phyloP scores from a whole-genome alignment of 2,797 vertebrate genomes.

The Tragelaphus oryx region DNA sequence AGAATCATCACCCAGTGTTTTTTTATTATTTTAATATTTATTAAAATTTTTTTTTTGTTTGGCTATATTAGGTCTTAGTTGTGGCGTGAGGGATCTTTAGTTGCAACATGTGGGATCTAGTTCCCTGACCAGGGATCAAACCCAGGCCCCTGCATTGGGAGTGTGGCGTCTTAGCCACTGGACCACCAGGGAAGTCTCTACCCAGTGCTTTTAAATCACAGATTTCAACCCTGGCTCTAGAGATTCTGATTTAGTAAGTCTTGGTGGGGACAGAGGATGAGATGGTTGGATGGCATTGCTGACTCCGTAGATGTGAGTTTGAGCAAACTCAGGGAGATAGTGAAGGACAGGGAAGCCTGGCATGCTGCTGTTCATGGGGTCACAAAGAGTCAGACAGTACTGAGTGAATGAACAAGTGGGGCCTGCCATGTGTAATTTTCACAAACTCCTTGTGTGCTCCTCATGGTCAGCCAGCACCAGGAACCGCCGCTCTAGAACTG shows the following conservation, averaged over 20 bases:
- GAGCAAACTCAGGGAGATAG: not conserved
- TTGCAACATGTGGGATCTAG: not conserved
- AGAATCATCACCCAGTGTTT: not conserved
- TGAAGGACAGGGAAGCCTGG: not conserved
- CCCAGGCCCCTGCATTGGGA: not conserved
- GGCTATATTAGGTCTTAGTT: not conserved
- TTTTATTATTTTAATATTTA: not conserved
- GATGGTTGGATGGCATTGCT: not conserved
- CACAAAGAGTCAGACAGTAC: not conserved
- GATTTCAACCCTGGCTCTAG: not conserved
- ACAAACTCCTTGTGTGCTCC: not conserved
- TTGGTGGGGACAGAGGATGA: not conserved
- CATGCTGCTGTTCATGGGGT: not conserved
- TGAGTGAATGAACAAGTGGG: not conserved
- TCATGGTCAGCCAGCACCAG: not conserved
- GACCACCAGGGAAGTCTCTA: not conserved
- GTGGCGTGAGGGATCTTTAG: not conserved
- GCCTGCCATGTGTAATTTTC: not conserved
- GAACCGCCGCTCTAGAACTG: not conserved
- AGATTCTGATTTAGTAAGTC: not conserved
- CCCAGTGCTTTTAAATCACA: not conserved
- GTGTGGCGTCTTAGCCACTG: not conserved
- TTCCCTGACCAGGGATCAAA: not conserved
- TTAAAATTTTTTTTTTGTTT: not conserved
- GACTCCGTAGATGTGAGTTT: not conserved